These are phyloP conservation scores for Aphelinus atriplicis DNA, from an alignment of 1,140 invertebrate species.

Conservation along the genomic window DNA sequence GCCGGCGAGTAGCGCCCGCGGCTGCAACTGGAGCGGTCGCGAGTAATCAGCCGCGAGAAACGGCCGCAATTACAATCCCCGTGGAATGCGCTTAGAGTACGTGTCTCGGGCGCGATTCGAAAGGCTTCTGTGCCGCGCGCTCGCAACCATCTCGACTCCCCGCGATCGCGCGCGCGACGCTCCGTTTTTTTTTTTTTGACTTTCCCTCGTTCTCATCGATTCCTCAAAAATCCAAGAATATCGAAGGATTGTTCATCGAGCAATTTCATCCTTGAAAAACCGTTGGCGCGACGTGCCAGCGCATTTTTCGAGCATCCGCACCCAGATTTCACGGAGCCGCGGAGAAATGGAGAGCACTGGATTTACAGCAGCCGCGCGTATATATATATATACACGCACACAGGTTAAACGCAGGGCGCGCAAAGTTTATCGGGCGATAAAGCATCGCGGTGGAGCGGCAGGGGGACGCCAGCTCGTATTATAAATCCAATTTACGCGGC, in stretches of 20 bases:
- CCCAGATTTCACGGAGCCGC: too few species aligned
- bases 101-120: not conserved
- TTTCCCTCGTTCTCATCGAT: too few species aligned
- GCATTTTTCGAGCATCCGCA: too few species aligned
- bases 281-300: too few species aligned
- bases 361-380: too few species aligned
- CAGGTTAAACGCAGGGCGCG: not conserved
- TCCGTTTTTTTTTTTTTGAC: not conserved
- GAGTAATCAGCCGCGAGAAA: constrained; percentile 11
- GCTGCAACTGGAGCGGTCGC: constrained; percentile 9
- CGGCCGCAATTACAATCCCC: constrained; percentile 14
- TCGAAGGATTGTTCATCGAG: too few species aligned
- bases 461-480: not conserved
- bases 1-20: not conserved
- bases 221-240: too few species aligned
- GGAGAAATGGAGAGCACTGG: too few species aligned
- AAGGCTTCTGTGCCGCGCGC: constrained; percentile 16
- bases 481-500: not conserved
- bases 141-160: not conserved
- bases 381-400: too few species aligned
- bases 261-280: too few species aligned
- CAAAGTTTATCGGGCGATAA: not conserved
- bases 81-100: constrained; percentile 21
- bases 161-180: not conserved
- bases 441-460: not conserved